These are phyloP conservation scores for Coptodon bakossiorum DNA, from an alignment of 2,113 vertebrate genomes.

Conservation along the genomic window DNA sequence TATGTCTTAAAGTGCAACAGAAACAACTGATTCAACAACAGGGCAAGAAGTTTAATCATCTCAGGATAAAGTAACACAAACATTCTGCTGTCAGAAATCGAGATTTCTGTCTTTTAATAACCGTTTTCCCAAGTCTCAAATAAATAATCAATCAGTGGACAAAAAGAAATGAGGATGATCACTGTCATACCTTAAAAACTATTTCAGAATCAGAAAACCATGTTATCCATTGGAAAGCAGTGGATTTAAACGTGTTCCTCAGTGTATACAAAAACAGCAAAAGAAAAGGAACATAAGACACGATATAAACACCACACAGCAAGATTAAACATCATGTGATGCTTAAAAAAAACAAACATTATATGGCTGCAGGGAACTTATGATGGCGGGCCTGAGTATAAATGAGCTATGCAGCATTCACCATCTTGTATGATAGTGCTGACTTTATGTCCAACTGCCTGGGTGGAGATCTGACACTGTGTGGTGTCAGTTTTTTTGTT, in stretches of 20 bases:
- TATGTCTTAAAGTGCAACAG: not conserved
- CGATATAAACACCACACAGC: not conserved
- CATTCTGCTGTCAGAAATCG: rapidly evolving
- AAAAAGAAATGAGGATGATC: not conserved
- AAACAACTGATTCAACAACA: not conserved
- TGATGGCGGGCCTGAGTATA: not conserved
- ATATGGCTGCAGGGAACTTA: not conserved
- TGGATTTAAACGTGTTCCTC: not conserved
- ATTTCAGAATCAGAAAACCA: not conserved
- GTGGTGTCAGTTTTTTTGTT: not conserved
- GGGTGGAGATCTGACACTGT: not conserved
- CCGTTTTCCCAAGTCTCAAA: not conserved
- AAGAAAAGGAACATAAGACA: not conserved
- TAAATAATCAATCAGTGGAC: not conserved
- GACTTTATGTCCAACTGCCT: not conserved
- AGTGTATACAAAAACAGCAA: not conserved
- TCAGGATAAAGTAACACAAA: not conserved
- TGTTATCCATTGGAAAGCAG: not conserved
- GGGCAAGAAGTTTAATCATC: not conserved
- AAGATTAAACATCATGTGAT: not conserved
- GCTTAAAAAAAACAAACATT: not conserved
- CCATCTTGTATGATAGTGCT: not conserved
- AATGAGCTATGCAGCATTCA: not conserved
- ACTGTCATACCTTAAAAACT: rapidly evolving
- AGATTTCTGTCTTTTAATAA: not conserved